These are phyloP conservation scores for Mugil cephalus DNA, from an alignment of 2,113 vertebrate genomes.

Conservation along the genomic window DNA sequence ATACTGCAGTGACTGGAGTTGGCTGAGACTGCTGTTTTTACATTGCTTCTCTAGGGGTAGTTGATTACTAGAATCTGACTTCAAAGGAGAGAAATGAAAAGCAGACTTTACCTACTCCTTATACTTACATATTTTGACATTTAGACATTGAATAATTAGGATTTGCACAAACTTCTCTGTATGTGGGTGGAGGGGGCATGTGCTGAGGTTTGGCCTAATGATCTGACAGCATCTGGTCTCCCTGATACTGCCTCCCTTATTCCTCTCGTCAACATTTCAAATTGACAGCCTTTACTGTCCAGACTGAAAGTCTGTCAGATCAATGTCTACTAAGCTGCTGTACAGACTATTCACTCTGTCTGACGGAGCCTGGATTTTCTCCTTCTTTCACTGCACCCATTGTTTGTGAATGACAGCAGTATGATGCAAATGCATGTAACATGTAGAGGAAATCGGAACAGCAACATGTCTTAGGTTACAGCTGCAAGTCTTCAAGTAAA, in stretches of 20 bases:
- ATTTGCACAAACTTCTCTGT: conserved; percentile 8
- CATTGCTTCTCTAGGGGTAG: conserved; percentile 31
- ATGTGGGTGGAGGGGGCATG: conserved; percentile 17
- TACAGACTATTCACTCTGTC: conserved; percentile 36
- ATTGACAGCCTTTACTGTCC: conserved; percentile 50
- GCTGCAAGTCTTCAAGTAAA: conserved; percentile 9
- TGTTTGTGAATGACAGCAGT: conserved; percentile 67
- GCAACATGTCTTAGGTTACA: conserved; percentile 23
- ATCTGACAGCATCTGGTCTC: conserved; percentile 34
- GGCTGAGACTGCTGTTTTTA: conserved; percentile 24
- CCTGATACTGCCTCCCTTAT: conserved; percentile 21
- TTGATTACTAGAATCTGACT: conserved; percentile 31
- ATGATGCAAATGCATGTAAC: conserved; percentile 77
- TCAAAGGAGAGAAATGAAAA: conserved; percentile 13
- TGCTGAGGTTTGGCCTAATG: conserved; percentile 17
- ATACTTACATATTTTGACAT: conserved; percentile 16
- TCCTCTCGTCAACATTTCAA: conserved; percentile 30
- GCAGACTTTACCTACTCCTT: background rate
- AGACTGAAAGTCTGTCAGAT: conserved; percentile 57
- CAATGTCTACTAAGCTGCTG: conserved; percentile 42
- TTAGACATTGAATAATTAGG: background rate
- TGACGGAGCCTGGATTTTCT: conserved; percentile 43
- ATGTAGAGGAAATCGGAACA: conserved; percentile 42
- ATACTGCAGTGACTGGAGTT: conserved; percentile 6
- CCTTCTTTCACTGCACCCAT: conserved; percentile 39